Evolutionary conservation across 2,797 vertebrate genomes (phyloP), one percentile per base, ranked within the genome.

Genomic region (Mionectes olivaceus): DNA sequence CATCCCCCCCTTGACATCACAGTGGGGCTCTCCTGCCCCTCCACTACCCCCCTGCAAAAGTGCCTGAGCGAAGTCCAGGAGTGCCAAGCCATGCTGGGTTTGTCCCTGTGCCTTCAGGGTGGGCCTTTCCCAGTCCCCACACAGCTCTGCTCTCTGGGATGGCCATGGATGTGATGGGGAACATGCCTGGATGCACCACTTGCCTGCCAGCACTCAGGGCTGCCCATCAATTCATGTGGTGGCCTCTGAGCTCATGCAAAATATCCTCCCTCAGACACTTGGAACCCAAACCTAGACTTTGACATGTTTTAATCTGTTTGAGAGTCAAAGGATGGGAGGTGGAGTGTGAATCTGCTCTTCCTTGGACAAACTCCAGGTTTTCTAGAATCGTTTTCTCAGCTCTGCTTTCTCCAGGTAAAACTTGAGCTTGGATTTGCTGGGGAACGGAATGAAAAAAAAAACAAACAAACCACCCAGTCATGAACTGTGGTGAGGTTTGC

Each of bases 31-130:
- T 71, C 69, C 79, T 71, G 57, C 49, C 61, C 37, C 49, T 81
- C 37, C 49, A 2, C 32, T 27, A 14, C 46, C 60, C 71, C 75
- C n/a, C 15, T 2, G 13, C 73, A 76, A 4, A 92, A 94, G 88
- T 94, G 93, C 94, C 87, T 96, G 88, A 95, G 78, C 82, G 49
- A 53, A 91, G 78, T 3, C 56, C 19, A 5, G 76, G 76, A 89
- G 86, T 30, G 30, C 75, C 49, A 37, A 73, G 70, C 73, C 49
- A 5, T 1, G 41, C 75, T 53, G 52, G 47, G 6, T 86, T 88
- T 94, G 65, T 84, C 14, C 1, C 89, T 52, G 2, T 56, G 43
- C 73, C 69, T 84, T 55, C 9, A 1, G 41, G 28, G 7, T 3
- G 47, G 8, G 7, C 30, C 9, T 10, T 19, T 22, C 30, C 84